phyloP scores from a whole-genome alignment of 2,113 vertebrate species.

The Chaenogobius annularis region DNA sequence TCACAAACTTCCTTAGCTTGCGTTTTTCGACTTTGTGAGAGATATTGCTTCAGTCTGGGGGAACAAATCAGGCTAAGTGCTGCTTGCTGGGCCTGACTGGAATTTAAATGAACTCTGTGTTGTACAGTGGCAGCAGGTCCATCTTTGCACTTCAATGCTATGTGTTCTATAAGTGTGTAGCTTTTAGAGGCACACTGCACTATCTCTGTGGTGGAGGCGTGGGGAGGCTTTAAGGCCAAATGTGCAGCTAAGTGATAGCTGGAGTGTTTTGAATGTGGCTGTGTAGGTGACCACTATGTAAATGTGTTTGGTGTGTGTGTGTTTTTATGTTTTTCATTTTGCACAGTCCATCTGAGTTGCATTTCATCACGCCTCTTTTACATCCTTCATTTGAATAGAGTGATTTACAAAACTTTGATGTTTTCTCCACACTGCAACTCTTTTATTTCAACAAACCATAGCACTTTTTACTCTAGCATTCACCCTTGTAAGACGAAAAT shows the following conservation, averaged over 20 bases:
- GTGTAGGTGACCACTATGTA: conserved; percentile 28
- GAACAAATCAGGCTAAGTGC: conserved; percentile 73
- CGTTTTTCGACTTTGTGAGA: conserved; percentile 37
- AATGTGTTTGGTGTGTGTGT: conserved; percentile 28
- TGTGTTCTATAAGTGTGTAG: conserved; percentile 25
- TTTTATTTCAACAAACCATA: neutral
- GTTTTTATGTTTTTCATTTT: neutral
- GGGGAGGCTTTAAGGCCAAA: conserved; percentile 54
- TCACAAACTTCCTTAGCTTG: conserved; percentile 45
- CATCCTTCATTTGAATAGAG: conserved; percentile 41
- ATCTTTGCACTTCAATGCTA: conserved; percentile 10
- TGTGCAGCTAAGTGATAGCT: conserved; percentile 42
- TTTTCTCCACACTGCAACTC: neutral
- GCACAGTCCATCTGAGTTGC: conserved; percentile 16
- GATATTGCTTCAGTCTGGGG: conserved; percentile 35
- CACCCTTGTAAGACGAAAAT: neutral
- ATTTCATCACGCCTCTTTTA: conserved; percentile 26
- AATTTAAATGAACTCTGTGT: conserved; percentile 54
- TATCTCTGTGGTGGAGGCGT: conserved; percentile 39
- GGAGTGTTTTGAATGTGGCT: conserved; percentile 40
- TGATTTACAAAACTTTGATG: conserved; percentile 35
- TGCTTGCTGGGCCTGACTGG: conserved; percentile 57
- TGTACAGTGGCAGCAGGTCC: conserved; percentile 23
- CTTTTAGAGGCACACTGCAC: conserved; percentile 47
- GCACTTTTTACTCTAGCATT: neutral